Base-by-base conservation (phyloP, 2,888 invertebrate genomes). In the Drosophila macrospina region DNA sequence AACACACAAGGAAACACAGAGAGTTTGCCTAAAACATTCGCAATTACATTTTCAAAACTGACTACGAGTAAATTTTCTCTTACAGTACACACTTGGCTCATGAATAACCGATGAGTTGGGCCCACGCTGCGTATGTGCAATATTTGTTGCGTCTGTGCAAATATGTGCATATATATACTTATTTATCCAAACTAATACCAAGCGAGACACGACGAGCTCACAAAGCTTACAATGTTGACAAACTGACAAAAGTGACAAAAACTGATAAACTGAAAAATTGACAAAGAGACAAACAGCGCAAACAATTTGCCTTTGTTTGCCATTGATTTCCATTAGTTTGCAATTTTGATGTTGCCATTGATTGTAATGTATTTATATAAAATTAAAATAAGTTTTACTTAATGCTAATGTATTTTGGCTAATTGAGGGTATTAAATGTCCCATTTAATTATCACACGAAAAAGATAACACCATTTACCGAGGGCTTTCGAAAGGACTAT, bases 161-260 rank as follows among this genome's bases (percentile, higher is more conserved):
- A 73, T 60, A 54, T 73, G 61, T 30, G 39, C 63, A 88, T 69
- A 78, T 83, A 69, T 83, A 88, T 83, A 52, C 36, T 37, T 63
- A 64, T 74, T 69, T 63, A 50, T 50, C 41, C 44, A 50, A 64
- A 63, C 55, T 55, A 56, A 42, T 34, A 50, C 47, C 34, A 36
- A 44, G 10, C 48, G 60, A 26, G 13, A 41, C 56, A 47, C 48
- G 60, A 26, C 16, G 34, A 63, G 41, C 55, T 41, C 32, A 16
- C 54, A 47, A 65, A 32, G 28, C 34, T 41, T 39, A 41, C 41
- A 52, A 68, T 13, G 20, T 47, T 26, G 44, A 16, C 16, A 36
- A 28, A 7, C 41, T 48, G 56, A 41, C 32, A 42, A 32, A 28
- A 30, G 11, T 44, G 55, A 16, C 37, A 73, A 65, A 24, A 15